Percentiles rank a stretch among this genome's conserved stretches.
Evolutionary conservation across 2,113 vertebrate species (phyloP).

Genomic region (Baryphthengus martii): DNA sequence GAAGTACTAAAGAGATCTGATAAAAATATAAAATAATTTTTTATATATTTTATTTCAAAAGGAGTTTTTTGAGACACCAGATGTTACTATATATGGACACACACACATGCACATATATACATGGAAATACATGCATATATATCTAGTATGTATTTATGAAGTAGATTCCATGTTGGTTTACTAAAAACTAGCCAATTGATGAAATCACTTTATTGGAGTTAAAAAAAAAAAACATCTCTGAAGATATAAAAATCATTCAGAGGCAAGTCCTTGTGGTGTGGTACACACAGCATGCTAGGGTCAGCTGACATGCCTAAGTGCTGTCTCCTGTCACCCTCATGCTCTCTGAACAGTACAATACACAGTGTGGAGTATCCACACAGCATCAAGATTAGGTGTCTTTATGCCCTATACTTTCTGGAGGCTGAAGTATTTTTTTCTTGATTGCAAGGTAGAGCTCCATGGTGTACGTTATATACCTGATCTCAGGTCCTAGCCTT

Average conservation of each 20-base stretch:
- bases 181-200: background rate
- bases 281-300: background rate
- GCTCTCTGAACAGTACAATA: background rate
- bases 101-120: background rate
- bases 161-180: background rate
- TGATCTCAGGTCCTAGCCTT: background rate
- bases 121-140: background rate
- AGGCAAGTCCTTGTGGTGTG: background rate
- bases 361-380: background rate
- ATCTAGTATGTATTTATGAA: background rate
- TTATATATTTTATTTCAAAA: background rate
- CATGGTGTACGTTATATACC: background rate
- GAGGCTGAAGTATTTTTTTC: background rate
- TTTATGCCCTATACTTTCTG: background rate
- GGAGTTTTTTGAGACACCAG: background rate
- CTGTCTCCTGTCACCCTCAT: background rate
- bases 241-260: background rate
- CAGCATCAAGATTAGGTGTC: rapidly evolving
- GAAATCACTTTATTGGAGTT: background rate
- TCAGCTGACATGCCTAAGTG: background rate
- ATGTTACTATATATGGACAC: background rate
- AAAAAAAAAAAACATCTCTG: background rate
- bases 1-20: background rate
- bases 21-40: background rate
- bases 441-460: background rate